Percentiles rank a stretch among this genome's conserved stretches.
Conservation (phyloP, 2,888 invertebrate genomes). For the Allophyes oxyacanthae region DNA sequence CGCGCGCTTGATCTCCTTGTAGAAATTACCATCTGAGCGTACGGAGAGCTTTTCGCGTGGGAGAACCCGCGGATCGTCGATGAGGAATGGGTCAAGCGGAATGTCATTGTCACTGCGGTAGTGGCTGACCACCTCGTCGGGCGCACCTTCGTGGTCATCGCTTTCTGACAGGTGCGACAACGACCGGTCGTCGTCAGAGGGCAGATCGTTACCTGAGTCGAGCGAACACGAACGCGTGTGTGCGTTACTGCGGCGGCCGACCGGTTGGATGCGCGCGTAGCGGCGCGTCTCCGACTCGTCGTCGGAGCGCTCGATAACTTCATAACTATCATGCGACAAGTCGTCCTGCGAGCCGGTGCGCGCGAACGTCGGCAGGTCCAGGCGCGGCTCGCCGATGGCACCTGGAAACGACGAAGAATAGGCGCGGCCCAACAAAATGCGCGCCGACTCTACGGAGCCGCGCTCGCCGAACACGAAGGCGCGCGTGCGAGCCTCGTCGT, state of each 20-base stretch:
- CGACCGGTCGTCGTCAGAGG: constrained; percentile 92
- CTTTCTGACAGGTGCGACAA: constrained; percentile 87
- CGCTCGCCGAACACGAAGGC: constrained; percentile 78
- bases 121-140: constrained; percentile 89
- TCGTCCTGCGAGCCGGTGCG: constrained; percentile 94
- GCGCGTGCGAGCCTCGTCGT: constrained; percentile 70
- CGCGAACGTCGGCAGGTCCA: constrained; percentile 90
- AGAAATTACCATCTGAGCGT: constrained; percentile 93
- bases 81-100: constrained; percentile 93
- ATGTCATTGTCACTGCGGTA: constrained; percentile 92
- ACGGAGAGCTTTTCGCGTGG: constrained; percentile 92
- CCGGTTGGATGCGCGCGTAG: constrained; percentile 70
- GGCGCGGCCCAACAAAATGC: constrained; percentile 92
- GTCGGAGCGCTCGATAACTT: constrained; percentile 93
- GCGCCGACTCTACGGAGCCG: constrained; percentile 91
- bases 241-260: constrained; percentile 68
- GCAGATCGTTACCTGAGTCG: constrained; percentile 93
- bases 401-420: constrained; percentile 97
- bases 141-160: constrained; percentile 87
- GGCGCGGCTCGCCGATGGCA: constrained; percentile 92
- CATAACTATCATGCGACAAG: constrained; percentile 96
- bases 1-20: constrained; percentile 91
- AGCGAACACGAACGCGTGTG: constrained; percentile 92
- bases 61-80: constrained; percentile 93
- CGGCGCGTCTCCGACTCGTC: constrained; percentile 87